Base-by-base conservation (phyloP, 2,888 invertebrate species). In the Pammene fasciana region DNA sequence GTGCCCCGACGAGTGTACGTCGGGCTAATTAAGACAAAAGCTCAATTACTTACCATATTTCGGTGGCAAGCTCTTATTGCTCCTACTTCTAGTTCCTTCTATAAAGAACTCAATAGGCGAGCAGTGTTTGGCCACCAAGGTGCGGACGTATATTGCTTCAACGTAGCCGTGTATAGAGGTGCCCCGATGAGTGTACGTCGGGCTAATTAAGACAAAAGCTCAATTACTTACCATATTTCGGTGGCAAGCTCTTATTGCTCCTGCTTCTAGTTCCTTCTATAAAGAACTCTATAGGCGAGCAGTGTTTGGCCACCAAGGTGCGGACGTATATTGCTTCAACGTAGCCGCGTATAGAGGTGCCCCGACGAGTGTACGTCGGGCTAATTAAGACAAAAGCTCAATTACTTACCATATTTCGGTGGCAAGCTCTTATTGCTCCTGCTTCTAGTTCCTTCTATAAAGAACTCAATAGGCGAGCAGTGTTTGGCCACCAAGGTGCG, bases 381-480 rank as follows among this genome's bases (percentile, higher is more conserved):
- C n/a, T n/a, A n/a, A n/a, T n/a, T n/a, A n/a, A n/a, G n/a, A n/a
- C n/a, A n/a, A n/a, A n/a, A n/a, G n/a, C n/a, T n/a, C n/a, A n/a
- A n/a, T n/a, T 34, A 16, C 90, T 88, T 88, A 97, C 99, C 99
- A 86, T 96, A 96, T 92, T 98, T 99, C 4, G 99, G 99, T n/a
- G 95, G 90, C 52, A 99, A 92, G 34, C 97, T 97, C 88, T 99
- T 99, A 71, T 97, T 97, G 80, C 97, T 97, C 68, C 99, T 94
- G 81, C 99, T 99, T 72, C 99, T 93, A 0, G 99, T 99, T 41
- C 98, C 99, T 88, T 99, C 99, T 11, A 99, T 95, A 84, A 99
- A 99, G 94, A 99, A 99, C 89, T 99, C 99, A 13, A 99, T 94
- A 0, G 97, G 97, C 55, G 95, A 94, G 78, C 95, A 95, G 75